Percentiles rank a stretch among this genome's conserved stretches.
Evolutionary conservation across 2,113 vertebrate species (phyloP).

Genomic region (Craseonycteris thonglongyai): DNA sequence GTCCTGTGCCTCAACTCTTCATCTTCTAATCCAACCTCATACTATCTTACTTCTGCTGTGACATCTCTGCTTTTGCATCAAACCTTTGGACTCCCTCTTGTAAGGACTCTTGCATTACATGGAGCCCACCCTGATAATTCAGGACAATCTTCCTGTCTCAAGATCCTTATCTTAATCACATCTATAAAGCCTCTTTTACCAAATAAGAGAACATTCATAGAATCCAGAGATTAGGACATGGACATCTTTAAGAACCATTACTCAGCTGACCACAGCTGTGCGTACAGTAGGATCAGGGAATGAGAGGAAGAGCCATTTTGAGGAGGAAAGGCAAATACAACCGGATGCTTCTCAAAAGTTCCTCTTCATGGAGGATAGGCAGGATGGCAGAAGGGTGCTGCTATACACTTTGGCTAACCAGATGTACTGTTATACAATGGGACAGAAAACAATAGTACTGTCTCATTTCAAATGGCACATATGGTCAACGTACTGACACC

Average conservation of each 20-base stretch:
- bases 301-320: accelerated
- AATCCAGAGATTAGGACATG: background rate
- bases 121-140: background rate
- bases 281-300: too few species aligned
- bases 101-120: background rate
- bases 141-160: background rate
- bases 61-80: background rate
- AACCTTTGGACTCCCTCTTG: background rate
- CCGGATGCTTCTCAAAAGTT: too few species aligned
- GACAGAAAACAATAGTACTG: too few species aligned
- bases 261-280: accelerated
- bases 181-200: background rate
- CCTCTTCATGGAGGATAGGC: background rate
- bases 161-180: background rate
- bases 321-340: background rate
- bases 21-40: background rate
- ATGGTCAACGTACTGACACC: too few species aligned
- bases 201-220: background rate
- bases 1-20: background rate
- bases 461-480: too few species aligned
- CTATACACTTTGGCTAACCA: too few species aligned
- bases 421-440: too few species aligned
- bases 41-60: background rate
- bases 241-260: background rate
- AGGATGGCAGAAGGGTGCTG: too few species aligned